A percentile compares a stretch with the other conserved stretches of the same genome.
Conservation (phyloP, 2,888 invertebrate species). For the Cheilosia vulpina region DNA sequence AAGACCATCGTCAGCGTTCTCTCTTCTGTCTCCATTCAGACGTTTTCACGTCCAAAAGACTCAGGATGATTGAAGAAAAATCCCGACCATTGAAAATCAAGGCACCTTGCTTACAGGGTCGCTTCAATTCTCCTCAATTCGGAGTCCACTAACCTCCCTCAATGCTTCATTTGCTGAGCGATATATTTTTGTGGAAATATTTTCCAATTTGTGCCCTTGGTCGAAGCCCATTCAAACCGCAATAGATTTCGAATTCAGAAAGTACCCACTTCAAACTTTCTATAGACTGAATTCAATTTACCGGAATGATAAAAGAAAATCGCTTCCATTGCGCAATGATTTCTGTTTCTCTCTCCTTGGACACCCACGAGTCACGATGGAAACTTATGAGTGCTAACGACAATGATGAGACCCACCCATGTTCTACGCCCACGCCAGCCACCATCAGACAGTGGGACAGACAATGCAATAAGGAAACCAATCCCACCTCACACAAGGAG, state of each 20-base stretch:
- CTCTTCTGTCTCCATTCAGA: too few species aligned
- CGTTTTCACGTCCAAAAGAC: too few species aligned
- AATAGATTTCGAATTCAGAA: conserved; percentile 40
- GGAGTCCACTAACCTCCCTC: too few species aligned
- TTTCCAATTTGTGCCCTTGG: too few species aligned
- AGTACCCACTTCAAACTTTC: conserved; percentile 37
- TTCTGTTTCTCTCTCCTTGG: conserved; percentile 7
- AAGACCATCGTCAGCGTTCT: too few species aligned
- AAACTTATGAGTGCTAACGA: conserved; percentile 50
- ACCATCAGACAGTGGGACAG: not conserved
- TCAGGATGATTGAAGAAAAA: too few species aligned
- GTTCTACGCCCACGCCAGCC: not conserved
- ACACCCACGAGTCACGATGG: conserved; percentile 33
- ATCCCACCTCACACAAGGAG: conserved; percentile 37
- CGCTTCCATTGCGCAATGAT: conserved; percentile 31
- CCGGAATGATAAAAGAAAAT: conserved; percentile 29
- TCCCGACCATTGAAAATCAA: too few species aligned
- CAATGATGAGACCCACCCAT: conserved; percentile 35
- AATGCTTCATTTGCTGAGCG: too few species aligned
- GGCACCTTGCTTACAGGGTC: too few species aligned
- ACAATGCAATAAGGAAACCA: conserved; percentile 65
- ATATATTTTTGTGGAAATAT: too few species aligned
- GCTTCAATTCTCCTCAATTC: too few species aligned
- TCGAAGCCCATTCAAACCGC: conserved; percentile 1
- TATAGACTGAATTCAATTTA: conserved; percentile 20